Percentiles rank a stretch among this genome's conserved stretches.
Conservation (phyloP, 1,140 invertebrate genomes). For the Pantala flavescens region DNA sequence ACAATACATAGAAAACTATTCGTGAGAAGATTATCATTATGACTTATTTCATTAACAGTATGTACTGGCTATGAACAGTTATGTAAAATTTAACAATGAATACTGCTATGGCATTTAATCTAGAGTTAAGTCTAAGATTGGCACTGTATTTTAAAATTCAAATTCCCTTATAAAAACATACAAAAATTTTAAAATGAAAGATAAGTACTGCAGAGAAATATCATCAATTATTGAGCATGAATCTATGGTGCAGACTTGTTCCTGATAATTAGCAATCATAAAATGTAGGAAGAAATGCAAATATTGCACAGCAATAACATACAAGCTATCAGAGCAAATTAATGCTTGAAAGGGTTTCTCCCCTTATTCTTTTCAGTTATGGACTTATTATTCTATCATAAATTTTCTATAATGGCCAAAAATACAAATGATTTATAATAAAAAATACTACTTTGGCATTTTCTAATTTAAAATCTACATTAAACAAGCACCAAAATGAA, state of each 20-base stretch:
- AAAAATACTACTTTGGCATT: neutral
- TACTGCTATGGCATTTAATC: neutral
- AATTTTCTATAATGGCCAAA: constrained; percentile 14
- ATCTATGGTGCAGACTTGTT: constrained; percentile 4
- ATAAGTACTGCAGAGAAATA: neutral
- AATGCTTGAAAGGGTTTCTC: neutral
- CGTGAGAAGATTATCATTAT: neutral
- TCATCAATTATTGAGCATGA: neutral
- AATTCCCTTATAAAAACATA: neutral
- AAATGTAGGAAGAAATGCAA: neutral
- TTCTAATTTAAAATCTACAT: neutral
- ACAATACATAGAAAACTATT: neutral
- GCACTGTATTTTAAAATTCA: neutral
- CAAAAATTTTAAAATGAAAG: neutral
- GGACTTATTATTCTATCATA: constrained; percentile 17
- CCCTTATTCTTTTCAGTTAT: neutral
- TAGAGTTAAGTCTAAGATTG: neutral
- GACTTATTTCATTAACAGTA: neutral
- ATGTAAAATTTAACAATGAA: neutral
- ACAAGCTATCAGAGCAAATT: neutral
- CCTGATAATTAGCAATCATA: neutral
- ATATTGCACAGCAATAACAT: constrained; percentile 5
- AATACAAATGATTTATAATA: constrained; percentile 11
- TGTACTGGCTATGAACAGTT: neutral
- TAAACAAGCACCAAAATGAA: constrained; percentile 16